A percentile compares a stretch with the other conserved stretches of the same genome.
Evolutionary conservation across 2,113 vertebrate genomes (phyloP).

Genomic region (Corvus cornix): DNA sequence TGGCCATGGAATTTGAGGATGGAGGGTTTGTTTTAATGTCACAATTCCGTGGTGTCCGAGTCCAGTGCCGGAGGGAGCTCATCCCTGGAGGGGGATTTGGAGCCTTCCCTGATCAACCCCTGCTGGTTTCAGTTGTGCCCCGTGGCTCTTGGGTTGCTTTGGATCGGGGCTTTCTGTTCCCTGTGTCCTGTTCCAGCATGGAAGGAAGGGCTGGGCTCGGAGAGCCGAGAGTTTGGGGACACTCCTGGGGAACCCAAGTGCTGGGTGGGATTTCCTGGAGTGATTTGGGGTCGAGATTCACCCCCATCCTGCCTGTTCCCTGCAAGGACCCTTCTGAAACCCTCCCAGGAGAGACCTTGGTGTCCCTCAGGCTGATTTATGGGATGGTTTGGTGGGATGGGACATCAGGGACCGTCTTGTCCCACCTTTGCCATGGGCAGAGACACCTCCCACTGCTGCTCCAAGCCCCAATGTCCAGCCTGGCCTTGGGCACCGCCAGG

Average conservation of each 20-base stretch:
- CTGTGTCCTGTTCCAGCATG: fast-evolving
- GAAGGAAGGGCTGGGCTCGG: not conserved
- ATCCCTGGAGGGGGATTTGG: not conserved
- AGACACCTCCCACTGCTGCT: not conserved
- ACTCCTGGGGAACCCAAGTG: not conserved
- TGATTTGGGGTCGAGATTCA: not conserved
- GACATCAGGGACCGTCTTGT: fast-evolving
- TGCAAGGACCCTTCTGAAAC: not conserved
- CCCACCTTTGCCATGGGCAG: not conserved
- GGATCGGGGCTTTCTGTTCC: not conserved
- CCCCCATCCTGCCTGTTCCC: not conserved
- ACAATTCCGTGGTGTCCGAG: fast-evolving
- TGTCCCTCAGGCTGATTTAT: not conserved
- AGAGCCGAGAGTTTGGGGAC: not conserved
- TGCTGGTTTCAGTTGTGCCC: not conserved
- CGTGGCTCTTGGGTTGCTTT: not conserved
- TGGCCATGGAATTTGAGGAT: not conserved
- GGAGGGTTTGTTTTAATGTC: not conserved
- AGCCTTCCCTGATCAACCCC: not conserved
- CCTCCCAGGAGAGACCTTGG: not conserved
- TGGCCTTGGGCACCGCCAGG: not conserved
- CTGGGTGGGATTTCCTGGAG: not conserved
- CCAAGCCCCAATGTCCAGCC: not conserved
- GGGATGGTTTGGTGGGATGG: not conserved
- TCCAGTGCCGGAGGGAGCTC: not conserved